Evolutionary conservation across 2,113 vertebrate species (phyloP).

Genomic region (Calonectris borealis): DNA sequence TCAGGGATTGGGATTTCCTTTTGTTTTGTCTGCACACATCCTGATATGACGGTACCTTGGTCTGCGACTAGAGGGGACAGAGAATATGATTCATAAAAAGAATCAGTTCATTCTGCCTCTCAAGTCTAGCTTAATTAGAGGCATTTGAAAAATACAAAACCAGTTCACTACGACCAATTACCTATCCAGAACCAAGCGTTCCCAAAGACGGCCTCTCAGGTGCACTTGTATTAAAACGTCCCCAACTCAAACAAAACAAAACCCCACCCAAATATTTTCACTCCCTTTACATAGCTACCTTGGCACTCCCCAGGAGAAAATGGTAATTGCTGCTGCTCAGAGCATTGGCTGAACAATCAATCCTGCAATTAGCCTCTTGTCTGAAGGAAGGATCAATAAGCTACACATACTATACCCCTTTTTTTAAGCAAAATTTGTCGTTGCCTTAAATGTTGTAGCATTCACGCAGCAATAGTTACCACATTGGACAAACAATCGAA

Average conservation of each 20-base stretch:
- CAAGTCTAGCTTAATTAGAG: not conserved
- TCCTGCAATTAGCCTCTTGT: not conserved
- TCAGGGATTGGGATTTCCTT: not conserved
- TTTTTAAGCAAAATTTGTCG: not conserved
- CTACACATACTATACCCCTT: no score
- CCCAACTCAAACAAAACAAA: not conserved
- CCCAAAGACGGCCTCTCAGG: not conserved
- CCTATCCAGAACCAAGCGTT: not conserved
- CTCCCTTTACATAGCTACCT: not conserved
- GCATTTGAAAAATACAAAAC: not conserved
- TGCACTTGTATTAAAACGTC: not conserved
- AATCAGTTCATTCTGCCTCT: not conserved
- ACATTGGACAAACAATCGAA: not conserved
- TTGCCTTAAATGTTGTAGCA: not conserved
- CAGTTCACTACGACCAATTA: not conserved
- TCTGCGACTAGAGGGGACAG: not conserved
- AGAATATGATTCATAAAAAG: not conserved
- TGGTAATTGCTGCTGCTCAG: not conserved
- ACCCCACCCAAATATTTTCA: not conserved
- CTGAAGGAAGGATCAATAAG: not conserved
- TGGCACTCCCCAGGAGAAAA: not conserved
- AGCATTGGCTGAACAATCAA: not conserved
- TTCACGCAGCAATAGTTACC: not conserved
- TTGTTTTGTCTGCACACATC: not conserved
- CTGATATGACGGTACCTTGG: not conserved